A percentile compares a stretch with the other conserved stretches of the same genome.
These are phyloP conservation scores for Leuciscus waleckii DNA, from an alignment of 2,797 vertebrate genomes.

Conservation along the genomic window DNA sequence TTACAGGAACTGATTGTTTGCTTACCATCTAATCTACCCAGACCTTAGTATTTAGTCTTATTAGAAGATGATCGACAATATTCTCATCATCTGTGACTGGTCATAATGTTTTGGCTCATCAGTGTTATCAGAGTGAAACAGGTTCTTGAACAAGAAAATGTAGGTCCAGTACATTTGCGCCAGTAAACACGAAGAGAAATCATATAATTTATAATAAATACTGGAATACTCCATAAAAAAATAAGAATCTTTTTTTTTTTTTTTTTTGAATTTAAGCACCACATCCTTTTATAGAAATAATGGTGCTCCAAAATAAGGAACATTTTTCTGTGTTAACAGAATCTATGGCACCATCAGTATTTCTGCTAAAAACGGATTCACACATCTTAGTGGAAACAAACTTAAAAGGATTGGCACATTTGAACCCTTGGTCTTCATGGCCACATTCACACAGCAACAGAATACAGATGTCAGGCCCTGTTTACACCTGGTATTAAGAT, in stretches of 20 bases:
- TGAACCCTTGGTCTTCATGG: too few species aligned
- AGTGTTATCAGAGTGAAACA: neutral
- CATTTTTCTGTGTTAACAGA: neutral
- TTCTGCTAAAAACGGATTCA: neutral
- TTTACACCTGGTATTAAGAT: too few species aligned
- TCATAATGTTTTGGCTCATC: neutral
- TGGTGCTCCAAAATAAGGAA: too few species aligned
- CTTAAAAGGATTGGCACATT: neutral
- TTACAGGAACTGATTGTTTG: neutral
- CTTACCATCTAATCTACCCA: neutral
- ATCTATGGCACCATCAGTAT: neutral
- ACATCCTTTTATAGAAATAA: too few species aligned
- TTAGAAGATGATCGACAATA: neutral
- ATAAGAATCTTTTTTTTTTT: too few species aligned
- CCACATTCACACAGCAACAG: too few species aligned
- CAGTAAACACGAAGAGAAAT: neutral
- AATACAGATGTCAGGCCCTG: too few species aligned
- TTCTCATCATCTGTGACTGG: too few species aligned
- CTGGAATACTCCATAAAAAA: too few species aligned
- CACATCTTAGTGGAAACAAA: neutral
- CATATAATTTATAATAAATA: too few species aligned
- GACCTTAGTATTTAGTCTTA: neutral
- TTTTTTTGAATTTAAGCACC: too few species aligned
- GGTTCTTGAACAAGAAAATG: neutral
- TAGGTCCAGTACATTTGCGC: too few species aligned